These are phyloP conservation scores for Amphimedon queenslandica DNA, from an alignment of 37 sponge, comb jelly and placozoan species.

Conservation along the genomic window DNA sequence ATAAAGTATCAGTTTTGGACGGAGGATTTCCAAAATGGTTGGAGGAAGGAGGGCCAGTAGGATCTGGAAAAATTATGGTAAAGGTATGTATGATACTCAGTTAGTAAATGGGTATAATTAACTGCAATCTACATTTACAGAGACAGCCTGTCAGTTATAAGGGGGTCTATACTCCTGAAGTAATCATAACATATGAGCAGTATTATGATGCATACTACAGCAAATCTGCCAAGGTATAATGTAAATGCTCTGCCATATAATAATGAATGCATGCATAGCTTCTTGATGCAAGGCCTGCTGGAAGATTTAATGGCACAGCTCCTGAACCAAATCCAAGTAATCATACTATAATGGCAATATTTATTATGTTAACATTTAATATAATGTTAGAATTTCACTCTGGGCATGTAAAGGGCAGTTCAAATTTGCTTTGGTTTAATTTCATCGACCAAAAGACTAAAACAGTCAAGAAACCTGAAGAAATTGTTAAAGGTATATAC, in stretches of 20 bases:
- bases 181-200: conserved; percentile 18
- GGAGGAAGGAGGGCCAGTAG: conserved; percentile 31
- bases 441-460: conserved; percentile 48
- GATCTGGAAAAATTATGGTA: conserved; percentile 9
- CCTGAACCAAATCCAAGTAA: no score
- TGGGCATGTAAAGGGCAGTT: conserved; percentile 60
- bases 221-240: conserved; percentile 33
- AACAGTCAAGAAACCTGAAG: conserved; percentile 45
- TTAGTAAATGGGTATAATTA: not conserved
- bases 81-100: not conserved
- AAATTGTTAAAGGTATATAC: conserved; percentile 43
- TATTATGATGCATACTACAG: conserved; percentile 11
- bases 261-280: no score
- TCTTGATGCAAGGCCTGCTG: no score
- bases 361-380: no score
- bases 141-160: conserved; percentile 23
- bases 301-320: no score
- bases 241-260: not conserved
- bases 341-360: no score
- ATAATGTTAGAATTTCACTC: conserved; percentile 18
- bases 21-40: conserved; percentile 80
- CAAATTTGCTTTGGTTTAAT: conserved; percentile 33
- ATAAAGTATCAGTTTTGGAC: conserved; percentile 71
- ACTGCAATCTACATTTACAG: not conserved
- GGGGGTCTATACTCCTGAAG: conserved; percentile 20